A percentile compares a stretch with the other conserved stretches of the same genome.
Evolutionary conservation across 2,113 vertebrate species (phyloP).

Genomic region (Micromys minutus): DNA sequence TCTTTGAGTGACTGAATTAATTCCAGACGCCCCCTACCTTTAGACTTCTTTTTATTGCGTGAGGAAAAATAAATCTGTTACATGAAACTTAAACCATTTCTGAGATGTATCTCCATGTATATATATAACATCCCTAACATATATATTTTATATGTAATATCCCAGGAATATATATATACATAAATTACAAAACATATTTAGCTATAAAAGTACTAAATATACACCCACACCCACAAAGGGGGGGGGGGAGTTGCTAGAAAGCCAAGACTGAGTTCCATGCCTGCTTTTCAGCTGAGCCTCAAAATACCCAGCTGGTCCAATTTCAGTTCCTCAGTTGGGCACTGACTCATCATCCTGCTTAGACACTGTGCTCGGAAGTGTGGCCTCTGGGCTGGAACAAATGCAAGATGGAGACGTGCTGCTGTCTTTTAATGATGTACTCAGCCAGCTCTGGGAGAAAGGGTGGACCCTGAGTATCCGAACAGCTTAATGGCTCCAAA

Average conservation of each 20-base stretch:
- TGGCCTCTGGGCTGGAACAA: conserved; percentile 52
- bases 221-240: neutral
- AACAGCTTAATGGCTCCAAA: neutral
- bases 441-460: conserved; percentile 5
- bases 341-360: conserved; percentile 56
- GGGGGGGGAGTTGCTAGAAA: conserved; percentile 44
- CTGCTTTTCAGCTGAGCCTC: conserved; percentile 18
- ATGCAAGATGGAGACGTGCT: neutral
- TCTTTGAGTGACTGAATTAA: neutral
- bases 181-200: neutral
- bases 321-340: conserved; percentile 33
- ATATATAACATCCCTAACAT: neutral
- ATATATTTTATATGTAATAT: neutral
- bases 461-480: neutral
- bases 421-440: neutral
- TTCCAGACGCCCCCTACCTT: conserved; percentile 49
- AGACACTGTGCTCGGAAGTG: conserved; percentile 38
- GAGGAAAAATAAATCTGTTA: conserved; percentile 39
- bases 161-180: neutral
- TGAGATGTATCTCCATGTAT: neutral
- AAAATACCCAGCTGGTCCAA: conserved; percentile 59
- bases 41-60: neutral
- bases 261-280: conserved; percentile 8
- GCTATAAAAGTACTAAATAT: conserved; percentile 23
- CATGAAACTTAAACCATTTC: neutral